phyloP scores from a whole-genome alignment of 2,797 vertebrate species.

The Cuculus canorus region DNA sequence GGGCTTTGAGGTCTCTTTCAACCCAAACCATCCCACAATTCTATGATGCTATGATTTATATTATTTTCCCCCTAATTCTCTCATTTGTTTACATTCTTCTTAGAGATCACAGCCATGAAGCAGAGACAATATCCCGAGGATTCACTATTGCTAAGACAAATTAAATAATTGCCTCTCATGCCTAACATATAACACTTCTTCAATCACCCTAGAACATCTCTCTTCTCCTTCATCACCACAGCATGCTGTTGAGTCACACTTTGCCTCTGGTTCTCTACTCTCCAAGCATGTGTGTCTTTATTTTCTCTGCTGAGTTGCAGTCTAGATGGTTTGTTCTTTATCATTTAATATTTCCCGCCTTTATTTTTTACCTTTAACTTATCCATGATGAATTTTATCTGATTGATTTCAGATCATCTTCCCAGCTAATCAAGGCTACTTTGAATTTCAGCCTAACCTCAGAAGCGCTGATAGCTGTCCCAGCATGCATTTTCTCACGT shows the following conservation, averaged over 20 bases:
- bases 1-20: too few species aligned
- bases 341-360: neutral
- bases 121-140: neutral
- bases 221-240: neutral
- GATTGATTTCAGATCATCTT: neutral
- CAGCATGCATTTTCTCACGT: neutral
- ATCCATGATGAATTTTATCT: neutral
- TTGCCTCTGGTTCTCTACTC: neutral
- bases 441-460: neutral
- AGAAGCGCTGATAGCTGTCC: neutral
- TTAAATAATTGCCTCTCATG: neutral
- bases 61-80: neutral
- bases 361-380: neutral
- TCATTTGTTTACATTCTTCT: neutral
- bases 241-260: neutral
- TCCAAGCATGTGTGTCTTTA: accelerated
- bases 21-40: too few species aligned
- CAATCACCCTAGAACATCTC: neutral
- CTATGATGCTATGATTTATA: too few species aligned
- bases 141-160: neutral
- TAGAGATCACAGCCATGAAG: neutral
- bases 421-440: neutral
- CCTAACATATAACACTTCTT: neutral
- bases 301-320: neutral
- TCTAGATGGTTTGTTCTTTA: neutral